Percentiles rank a stretch among this genome's conserved stretches.
phyloP scores from a whole-genome alignment of 1,140 invertebrate genomes.

The Hyposmocoma kahamanoa region DNA sequence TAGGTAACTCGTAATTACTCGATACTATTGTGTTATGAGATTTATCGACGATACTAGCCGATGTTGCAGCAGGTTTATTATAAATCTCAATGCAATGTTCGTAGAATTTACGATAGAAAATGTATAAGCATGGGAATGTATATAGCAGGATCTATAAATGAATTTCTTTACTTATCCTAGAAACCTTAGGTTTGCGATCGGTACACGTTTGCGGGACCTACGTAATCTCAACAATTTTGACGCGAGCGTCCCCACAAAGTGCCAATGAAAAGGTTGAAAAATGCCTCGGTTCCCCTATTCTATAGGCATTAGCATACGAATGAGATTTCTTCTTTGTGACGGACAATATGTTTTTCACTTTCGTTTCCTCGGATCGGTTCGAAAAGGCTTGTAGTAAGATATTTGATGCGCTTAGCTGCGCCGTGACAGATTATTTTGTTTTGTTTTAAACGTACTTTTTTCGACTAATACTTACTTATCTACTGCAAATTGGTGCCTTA shows the following conservation, averaged over 20 bases:
- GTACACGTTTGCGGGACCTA: too few species aligned
- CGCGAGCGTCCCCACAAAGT: constrained; percentile 8
- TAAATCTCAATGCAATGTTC: constrained; percentile 1
- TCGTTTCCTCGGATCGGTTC: constrained; percentile 6
- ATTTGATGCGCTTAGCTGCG: constrained; percentile 12
- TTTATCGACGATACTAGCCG: constrained; percentile 26
- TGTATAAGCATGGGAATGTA: too few species aligned
- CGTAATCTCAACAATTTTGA: not conserved
- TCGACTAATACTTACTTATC: too few species aligned
- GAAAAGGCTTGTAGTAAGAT: constrained; percentile 2
- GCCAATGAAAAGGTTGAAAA: constrained; percentile 12
- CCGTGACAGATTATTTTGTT: constrained; percentile 13
- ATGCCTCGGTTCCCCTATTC: constrained; percentile 13
- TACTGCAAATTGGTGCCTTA: too few species aligned
- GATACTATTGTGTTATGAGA: constrained; percentile 50
- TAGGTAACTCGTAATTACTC: constrained; percentile 60
- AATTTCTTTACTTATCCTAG: too few species aligned
- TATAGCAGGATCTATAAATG: too few species aligned
- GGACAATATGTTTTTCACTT: constrained; percentile 19
- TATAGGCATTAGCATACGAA: constrained; percentile 20
- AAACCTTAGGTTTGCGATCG: too few species aligned
- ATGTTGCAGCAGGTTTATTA: not conserved
- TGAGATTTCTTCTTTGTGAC: constrained; percentile 11
- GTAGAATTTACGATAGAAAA: too few species aligned
- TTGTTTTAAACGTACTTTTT: too few species aligned